Conservation (phyloP, 2,888 invertebrate species). For the Rambutsinella grinnellia region DNA sequence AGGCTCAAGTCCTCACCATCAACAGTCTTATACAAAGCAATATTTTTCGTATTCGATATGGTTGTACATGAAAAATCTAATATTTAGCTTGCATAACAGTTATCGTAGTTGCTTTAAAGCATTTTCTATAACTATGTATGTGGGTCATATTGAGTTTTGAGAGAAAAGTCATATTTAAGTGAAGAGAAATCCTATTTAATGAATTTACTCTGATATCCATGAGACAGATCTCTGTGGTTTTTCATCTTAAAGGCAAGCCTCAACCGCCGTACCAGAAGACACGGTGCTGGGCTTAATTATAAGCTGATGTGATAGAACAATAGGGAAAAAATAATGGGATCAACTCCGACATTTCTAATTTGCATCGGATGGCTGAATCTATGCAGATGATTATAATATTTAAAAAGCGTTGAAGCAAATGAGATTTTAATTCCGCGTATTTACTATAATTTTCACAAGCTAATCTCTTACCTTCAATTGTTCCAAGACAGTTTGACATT, state of each 20-base stretch:
- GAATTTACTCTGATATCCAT: slow-evolving; percentile 40
- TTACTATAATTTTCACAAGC: not conserved
- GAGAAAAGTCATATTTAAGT: too few relatives aligned
- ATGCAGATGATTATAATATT: not conserved
- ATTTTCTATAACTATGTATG: not conserved
- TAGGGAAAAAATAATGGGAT: slow-evolving; percentile 16
- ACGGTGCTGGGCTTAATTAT: slow-evolving; percentile 22
- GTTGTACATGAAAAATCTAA: slow-evolving; percentile 11
- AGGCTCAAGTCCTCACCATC: not conserved
- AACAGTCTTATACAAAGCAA: not conserved
- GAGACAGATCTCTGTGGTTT: slow-evolving; percentile 18
- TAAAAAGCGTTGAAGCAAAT: not conserved
- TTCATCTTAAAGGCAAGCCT: not conserved
- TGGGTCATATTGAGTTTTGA: not conserved
- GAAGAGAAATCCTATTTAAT: slow-evolving; percentile 12
- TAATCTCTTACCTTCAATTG: slow-evolving; percentile 62
- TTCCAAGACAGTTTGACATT: slow-evolving; percentile 65
- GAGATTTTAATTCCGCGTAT: not conserved
- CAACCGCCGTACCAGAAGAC: not conserved
- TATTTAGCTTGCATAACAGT: slow-evolving; percentile 29
- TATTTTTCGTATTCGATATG: slow-evolving; percentile 24
- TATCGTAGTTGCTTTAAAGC: not conserved
- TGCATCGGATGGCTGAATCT: not conserved
- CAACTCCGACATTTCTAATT: slow-evolving; percentile 15
- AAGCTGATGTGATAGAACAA: not conserved